Percentiles rank a stretch among this genome's conserved stretches.
Conservation (phyloP, 2,113 vertebrate species). For the Nothocercus nigrocapillus region DNA sequence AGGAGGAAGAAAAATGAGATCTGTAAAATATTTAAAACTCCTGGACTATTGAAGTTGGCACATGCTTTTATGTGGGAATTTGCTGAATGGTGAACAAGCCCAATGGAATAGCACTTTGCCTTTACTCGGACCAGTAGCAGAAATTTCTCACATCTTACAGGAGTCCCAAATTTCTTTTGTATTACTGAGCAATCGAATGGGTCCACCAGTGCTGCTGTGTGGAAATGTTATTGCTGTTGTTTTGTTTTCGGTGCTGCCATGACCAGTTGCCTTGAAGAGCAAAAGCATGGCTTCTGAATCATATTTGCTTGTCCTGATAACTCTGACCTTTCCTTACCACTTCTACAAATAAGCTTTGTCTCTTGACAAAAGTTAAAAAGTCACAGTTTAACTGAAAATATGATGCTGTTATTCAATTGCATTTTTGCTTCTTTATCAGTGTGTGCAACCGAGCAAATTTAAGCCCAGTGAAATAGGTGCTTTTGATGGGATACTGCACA, state of each 20-base stretch:
- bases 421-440: neutral
- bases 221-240: neutral
- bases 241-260: neutral
- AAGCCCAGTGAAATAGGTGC: neutral
- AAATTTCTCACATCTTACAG: neutral
- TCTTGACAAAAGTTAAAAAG: neutral
- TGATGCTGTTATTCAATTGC: neutral
- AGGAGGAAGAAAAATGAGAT: neutral
- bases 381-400: neutral
- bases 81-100: neutral
- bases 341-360: neutral
- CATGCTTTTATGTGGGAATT: neutral
- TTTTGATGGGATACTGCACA: neutral
- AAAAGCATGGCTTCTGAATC: neutral
- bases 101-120: neutral
- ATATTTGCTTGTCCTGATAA: neutral
- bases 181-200: neutral
- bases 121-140: neutral
- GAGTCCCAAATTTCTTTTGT: neutral
- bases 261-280: accelerated
- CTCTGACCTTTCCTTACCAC: neutral
- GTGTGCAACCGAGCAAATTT: neutral
- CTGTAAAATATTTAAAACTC: neutral
- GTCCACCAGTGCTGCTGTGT: neutral
- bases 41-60: neutral